Evolutionary conservation across 2,888 invertebrate species (phyloP), one percentile per base, ranked within the genome.

Genomic region (Melinaea marsaeus): DNA sequence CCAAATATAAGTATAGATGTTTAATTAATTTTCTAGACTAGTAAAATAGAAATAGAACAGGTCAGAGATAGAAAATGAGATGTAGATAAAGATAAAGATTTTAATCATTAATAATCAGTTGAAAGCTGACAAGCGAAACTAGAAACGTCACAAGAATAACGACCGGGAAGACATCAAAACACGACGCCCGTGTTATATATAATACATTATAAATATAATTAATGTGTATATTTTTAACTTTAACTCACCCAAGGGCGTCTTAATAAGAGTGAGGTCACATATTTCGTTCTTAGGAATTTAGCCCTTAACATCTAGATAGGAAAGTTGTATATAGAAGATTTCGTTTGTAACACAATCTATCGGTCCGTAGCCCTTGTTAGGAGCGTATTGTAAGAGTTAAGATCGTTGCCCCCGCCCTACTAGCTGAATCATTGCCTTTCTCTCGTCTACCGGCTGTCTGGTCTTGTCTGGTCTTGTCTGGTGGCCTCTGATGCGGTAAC

Each of bases 381-480:
- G 48, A 62, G 58, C 68, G 64, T 58, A 62, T 63, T 68, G 70
- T 70, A 68, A 62, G 65, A 70, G 58, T 61, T 57, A 70, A 74
- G 83, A 79, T 79, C 83, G 80, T 74, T 75, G 79, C 75, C 74
- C 72, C 71, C 71, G 68, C 60, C 65, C 63, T 61, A 69, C 65
- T 63, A 64, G 72, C 71, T 69, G 70, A 71, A 76, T 79, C 81
- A 72, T 80, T 68, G 80, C 84, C 88, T 88, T 88, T 88, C 88
- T 83, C 85, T 78, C 78, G 86, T 86, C 86, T 86, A 74, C 79
- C 69, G 76, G 68, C 73, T 76, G 86, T 86, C 86, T 86, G 83
- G 80, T 75, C 71, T 32, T 76, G 86, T 85, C 86, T 86, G 83
- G 81, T 22, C 22, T 74, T 71, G 61, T 71, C 35, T 57, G 57